Evolutionary conservation across 2,888 invertebrate genomes (phyloP), one percentile per base, ranked within the genome.

Genomic region (Platynereis dumerilii): DNA sequence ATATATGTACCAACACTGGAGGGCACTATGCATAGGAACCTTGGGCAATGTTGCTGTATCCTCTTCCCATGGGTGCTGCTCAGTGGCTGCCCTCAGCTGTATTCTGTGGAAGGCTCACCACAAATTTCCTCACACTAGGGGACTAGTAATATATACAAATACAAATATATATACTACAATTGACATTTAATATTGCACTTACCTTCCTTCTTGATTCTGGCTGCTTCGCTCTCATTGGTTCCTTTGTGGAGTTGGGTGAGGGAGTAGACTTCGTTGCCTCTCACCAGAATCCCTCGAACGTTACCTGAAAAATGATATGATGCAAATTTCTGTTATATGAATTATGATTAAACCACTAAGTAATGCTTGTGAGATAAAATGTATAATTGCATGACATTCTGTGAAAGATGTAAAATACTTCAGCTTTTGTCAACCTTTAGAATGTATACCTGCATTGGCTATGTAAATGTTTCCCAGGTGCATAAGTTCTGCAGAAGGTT

Each of bases 181-280:
- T 58, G 20, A 58, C 20, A 56, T 12, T 12, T 17, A 28, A 17
- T 26, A 10, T 26, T 53, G 17, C 39, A 17, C 71, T 60, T 69
- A 66, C 82, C 83, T 80, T 59, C 68, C 64, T 73, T 74, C 1
- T 74, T 44, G n/a, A 83, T 69, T 39, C 82, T 69, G 15, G 71
- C 69, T 27, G 69, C 72, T 66, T 83, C 83, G 56, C 76, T 76
- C 5, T 61, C 54, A 65, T 79, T 81, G 58, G 71, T 69, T 1
- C 79, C 75, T 3, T 82, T 77, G 69, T 83, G 83, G 29, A 79
- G 77, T 66, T 74, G 77, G 20, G 77, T 76, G 17, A 83, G 69
- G 22, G 70, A 66, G 66, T 80, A 79, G 0, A 78, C 63, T 39
- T 72, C 66, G 70, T 81, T 81, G 17, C 76, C 80, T 60, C 81